A percentile compares a stretch with the other conserved stretches of the same genome.
phyloP scores from a whole-genome alignment of 2,113 vertebrate genomes.

The Ailurus styani region DNA sequence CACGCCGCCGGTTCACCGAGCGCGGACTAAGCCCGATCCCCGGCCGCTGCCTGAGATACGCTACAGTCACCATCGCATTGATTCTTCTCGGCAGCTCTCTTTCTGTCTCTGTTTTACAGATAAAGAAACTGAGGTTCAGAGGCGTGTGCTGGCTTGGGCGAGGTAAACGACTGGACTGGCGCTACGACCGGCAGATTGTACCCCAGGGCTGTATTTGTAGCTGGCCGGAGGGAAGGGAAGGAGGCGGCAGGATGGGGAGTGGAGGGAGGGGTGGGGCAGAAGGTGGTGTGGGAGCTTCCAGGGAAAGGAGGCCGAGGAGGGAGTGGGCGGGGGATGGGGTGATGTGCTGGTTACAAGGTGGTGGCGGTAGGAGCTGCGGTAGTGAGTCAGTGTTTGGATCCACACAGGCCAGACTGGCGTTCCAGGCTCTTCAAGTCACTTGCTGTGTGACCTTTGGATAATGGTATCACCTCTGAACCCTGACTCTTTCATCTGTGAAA shows the following conservation, averaged over 20 bases:
- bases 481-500: not conserved
- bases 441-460: not conserved
- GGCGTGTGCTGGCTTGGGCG: not conserved
- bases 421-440: not conserved
- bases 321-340: not conserved
- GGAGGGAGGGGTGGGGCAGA: not conserved
- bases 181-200: not conserved
- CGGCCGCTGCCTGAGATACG: not conserved
- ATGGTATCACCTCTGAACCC: not conserved
- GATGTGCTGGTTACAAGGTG: not conserved
- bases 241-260: not conserved
- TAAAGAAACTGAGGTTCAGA: not conserved
- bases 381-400: not conserved
- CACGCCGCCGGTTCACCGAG: not conserved
- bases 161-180: not conserved
- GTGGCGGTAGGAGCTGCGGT: not conserved
- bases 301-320: not conserved
- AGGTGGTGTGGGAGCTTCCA: not conserved
- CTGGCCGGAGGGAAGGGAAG: not conserved
- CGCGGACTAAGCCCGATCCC: not conserved
- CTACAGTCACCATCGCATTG: fast-evolving
- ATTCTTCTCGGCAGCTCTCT: not conserved
- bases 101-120: not conserved
- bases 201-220: not conserved
- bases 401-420: not conserved